phyloP scores from a whole-genome alignment of 35 echinoderm and acorn worm species.

The Ophiothrix spiculata region DNA sequence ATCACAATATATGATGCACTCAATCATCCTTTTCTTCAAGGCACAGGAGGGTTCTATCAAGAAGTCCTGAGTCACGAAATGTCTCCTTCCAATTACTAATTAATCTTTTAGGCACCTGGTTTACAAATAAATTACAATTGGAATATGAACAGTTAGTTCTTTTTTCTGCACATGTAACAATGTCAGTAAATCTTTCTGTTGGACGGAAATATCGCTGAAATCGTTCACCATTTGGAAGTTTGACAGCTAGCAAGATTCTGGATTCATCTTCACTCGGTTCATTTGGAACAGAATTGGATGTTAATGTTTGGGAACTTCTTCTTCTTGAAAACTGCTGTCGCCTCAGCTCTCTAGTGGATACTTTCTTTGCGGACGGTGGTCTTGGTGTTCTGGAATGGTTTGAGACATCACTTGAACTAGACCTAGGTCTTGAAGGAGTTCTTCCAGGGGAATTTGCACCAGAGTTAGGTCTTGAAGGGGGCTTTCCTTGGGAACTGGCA shows the following conservation, averaged over 20 bases:
- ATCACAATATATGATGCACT: too few species aligned
- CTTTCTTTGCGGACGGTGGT: constrained; percentile 21
- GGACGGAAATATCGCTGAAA: constrained; percentile 57
- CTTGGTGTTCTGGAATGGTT: not conserved
- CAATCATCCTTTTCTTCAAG: constrained; percentile 68
- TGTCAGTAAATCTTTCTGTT: constrained; percentile 14
- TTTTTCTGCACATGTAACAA: constrained; percentile 40
- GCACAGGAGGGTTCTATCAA: constrained; percentile 51
- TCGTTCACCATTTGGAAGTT: constrained; percentile 56
- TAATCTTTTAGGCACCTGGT: constrained; percentile 60
- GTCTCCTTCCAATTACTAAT: constrained; percentile 25
- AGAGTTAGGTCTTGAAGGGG: not conserved
- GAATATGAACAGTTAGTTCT: constrained; percentile 10
- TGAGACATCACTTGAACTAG: not conserved
- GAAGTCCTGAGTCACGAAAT: constrained; percentile 26
- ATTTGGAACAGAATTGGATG: not conserved
- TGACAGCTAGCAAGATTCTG: constrained; percentile 54
- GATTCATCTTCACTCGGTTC: constrained; percentile 16
- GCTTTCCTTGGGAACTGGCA: not conserved
- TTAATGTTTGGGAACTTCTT: constrained; percentile 19
- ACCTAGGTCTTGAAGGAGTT: too few species aligned
- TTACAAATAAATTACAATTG: constrained; percentile 48
- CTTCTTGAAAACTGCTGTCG: constrained; percentile 50
- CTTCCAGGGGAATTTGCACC: not conserved
- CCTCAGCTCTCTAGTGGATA: constrained; percentile 45